Conservation (phyloP, 2,888 invertebrate species). For the Eristalinus sepulchralis region DNA sequence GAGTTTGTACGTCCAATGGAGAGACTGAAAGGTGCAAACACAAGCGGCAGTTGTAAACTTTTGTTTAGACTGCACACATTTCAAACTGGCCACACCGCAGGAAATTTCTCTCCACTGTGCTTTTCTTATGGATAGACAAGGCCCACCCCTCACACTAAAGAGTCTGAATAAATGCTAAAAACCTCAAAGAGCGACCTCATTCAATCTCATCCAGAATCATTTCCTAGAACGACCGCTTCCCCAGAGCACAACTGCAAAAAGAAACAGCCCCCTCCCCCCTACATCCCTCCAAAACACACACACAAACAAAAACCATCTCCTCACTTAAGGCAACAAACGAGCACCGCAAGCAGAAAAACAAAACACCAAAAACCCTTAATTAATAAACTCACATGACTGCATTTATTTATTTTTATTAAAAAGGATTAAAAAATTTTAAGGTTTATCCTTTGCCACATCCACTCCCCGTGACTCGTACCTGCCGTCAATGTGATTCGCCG, state of each 20-base stretch:
- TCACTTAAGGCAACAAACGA: background rate
- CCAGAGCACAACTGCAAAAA: background rate
- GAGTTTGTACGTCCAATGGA: too few species aligned
- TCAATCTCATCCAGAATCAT: background rate
- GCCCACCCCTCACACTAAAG: too few species aligned
- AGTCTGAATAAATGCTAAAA: background rate
- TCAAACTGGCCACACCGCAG: too few species aligned
- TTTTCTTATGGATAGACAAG: too few species aligned
- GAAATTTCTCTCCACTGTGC: too few species aligned
- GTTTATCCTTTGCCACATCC: slow-evolving; percentile 38
- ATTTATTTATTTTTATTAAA: slow-evolving; percentile 59
- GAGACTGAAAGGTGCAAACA: too few species aligned
- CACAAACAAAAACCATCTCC: background rate
- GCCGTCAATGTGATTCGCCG: background rate
- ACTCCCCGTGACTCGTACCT: background rate
- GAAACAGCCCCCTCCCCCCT: too few species aligned
- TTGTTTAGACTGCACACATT: too few species aligned
- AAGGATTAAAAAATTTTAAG: slow-evolving; percentile 36
- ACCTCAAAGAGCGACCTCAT: background rate
- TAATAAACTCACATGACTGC: slow-evolving; percentile 55
- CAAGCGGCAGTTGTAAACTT: too few species aligned
- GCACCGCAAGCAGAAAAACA: background rate
- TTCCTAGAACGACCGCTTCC: background rate
- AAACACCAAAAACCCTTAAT: slow-evolving; percentile 30
- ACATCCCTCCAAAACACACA: background rate